phyloP scores from a whole-genome alignment of 2,888 invertebrate species.

The Syritta pipiens region DNA sequence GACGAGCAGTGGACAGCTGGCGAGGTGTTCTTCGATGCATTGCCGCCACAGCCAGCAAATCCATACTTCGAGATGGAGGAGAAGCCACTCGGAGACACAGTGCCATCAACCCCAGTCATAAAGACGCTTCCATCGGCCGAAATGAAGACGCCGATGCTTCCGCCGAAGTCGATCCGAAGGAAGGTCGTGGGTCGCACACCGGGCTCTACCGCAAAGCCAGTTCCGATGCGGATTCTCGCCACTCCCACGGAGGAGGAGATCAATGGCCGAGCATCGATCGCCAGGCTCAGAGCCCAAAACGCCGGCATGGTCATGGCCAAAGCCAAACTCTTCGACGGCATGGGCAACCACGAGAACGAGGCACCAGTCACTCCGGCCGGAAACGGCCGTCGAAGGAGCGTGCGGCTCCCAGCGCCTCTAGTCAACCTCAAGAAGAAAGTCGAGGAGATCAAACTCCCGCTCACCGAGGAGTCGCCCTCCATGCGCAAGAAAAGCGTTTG shows the following conservation, averaged over 20 bases:
- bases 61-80: conserved; percentile 45
- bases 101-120: conserved; percentile 42
- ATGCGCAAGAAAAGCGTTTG: conserved; percentile 65
- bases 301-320: conserved; percentile 90
- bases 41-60: not conserved
- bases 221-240: conserved; percentile 11
- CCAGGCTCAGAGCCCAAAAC: conserved; percentile 86
- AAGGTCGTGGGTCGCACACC: conserved; percentile 46
- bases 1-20: conserved; percentile 79
- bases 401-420: conserved; percentile 20
- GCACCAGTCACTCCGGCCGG: conserved; percentile 11
- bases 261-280: conserved; percentile 86
- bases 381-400: conserved; percentile 53
- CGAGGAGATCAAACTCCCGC: not conserved
- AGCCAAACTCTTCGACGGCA: conserved; percentile 86
- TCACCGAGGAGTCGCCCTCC: conserved; percentile 38
- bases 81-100: conserved; percentile 21
- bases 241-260: conserved; percentile 72
- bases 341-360: conserved; percentile 70
- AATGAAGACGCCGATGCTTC: conserved; percentile 73
- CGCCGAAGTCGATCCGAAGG: conserved; percentile 70
- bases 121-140: conserved; percentile 34
- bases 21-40: conserved; percentile 76
- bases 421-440: conserved; percentile 26
- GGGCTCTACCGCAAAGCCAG: conserved; percentile 26